phyloP scores from a whole-genome alignment of 2,797 vertebrate genomes.

The Phalanger gymnotis region DNA sequence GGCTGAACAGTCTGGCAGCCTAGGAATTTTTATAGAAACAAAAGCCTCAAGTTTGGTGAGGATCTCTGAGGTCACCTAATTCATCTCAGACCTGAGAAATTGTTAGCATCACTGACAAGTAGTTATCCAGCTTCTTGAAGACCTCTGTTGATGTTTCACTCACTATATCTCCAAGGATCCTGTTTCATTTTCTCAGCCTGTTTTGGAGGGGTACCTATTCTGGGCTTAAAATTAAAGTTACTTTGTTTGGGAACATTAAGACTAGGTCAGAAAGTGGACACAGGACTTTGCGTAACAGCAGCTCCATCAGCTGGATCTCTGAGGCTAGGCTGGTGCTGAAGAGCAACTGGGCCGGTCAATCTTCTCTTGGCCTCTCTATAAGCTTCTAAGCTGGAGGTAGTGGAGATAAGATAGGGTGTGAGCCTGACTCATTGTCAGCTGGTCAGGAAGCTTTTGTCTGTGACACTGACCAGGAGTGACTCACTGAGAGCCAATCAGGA shows the following conservation, averaged over 20 bases:
- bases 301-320: background rate
- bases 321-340: background rate
- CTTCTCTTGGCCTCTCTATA: background rate
- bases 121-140: background rate
- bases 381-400: background rate
- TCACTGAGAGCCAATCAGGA: constrained; percentile 4
- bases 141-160: background rate
- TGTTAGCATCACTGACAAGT: background rate
- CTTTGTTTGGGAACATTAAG: background rate
- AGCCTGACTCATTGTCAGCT: background rate
- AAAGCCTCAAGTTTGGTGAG: background rate
- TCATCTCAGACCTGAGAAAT: background rate
- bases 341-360: background rate
- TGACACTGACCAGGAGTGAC: background rate
- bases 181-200: background rate
- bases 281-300: background rate
- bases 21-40: background rate
- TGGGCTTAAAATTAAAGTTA: background rate
- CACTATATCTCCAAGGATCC: background rate
- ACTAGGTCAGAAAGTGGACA: background rate
- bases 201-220: background rate
- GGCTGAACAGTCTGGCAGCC: background rate
- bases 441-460: background rate
- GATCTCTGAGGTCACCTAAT: background rate
- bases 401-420: background rate